Percentiles rank a stretch among this genome's conserved stretches.
phyloP scores from a whole-genome alignment of 2,113 vertebrate species.

The Pionites leucogaster region DNA sequence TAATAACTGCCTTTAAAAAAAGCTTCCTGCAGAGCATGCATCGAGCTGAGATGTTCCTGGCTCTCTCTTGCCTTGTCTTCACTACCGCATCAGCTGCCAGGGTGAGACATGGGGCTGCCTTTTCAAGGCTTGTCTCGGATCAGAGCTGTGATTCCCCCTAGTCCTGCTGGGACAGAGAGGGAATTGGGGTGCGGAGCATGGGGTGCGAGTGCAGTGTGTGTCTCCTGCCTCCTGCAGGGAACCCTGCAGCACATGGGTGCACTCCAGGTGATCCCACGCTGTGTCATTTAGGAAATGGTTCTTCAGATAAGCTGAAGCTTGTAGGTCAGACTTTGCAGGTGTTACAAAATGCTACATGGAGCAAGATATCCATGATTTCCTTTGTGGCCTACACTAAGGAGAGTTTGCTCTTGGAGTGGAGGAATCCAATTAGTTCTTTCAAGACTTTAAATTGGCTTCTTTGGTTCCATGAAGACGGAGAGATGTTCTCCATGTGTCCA shows the following conservation, averaged over 20 bases:
- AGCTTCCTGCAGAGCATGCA: background rate
- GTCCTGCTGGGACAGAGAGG: background rate
- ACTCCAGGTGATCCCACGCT: background rate
- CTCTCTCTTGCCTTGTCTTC: background rate
- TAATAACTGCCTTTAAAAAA: background rate
- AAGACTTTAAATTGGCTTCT: background rate
- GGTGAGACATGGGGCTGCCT: accelerated
- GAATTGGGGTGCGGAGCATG: accelerated
- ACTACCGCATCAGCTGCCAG: background rate
- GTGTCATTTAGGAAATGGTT: background rate
- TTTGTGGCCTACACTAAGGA: background rate
- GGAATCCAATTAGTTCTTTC: background rate
- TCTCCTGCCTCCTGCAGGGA: background rate
- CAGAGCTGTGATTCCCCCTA: background rate
- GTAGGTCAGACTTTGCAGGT: background rate
- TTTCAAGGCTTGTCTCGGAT: background rate
- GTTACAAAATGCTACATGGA: accelerated
- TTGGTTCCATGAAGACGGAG: background rate
- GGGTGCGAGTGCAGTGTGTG: background rate
- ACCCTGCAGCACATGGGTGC: background rate
- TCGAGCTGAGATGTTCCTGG: background rate
- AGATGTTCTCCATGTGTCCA: accelerated
- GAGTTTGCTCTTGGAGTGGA: background rate
- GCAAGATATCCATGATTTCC: background rate
- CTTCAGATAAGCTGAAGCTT: background rate